Conservation (phyloP, 1,140 invertebrate species). For the Caligus rogercresseyi region DNA sequence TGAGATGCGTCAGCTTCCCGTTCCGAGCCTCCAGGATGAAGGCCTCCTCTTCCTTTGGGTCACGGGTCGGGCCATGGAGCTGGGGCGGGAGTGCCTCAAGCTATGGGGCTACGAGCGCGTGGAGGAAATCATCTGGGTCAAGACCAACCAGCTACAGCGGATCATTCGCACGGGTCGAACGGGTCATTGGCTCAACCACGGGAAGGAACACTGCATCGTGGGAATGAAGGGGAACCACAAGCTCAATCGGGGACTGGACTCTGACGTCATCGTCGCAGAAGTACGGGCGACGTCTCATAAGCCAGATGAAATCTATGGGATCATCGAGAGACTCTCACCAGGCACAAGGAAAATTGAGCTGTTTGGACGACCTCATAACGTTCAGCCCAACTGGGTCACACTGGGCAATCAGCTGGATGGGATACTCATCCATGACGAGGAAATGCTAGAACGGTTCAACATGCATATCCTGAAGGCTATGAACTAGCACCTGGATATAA, state of each 20-base stretch:
- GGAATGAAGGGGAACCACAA: constrained; percentile 90
- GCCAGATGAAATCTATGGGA: constrained; percentile 90
- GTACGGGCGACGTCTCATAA: constrained; percentile 93
- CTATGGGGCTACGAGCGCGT: constrained; percentile 89
- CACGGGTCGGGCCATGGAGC: constrained; percentile 91
- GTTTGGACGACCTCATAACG: constrained; percentile 90
- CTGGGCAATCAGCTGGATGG: constrained; percentile 86
- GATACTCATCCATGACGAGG: constrained; percentile 78
- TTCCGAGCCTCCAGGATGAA: constrained; percentile 78
- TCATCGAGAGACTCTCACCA: constrained; percentile 40
- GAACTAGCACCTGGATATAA: constrained; percentile 5
- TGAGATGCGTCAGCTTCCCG: constrained; percentile 86
- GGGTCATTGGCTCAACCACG: constrained; percentile 96
- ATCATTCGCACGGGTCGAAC: constrained; percentile 91
- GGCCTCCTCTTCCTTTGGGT: constrained; percentile 95
- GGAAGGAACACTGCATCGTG: constrained; percentile 93
- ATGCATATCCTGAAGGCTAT: constrained; percentile 70
- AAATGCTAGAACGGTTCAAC: constrained; percentile 68
- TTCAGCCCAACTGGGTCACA: constrained; percentile 96
- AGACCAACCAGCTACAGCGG: constrained; percentile 90
- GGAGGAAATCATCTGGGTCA: constrained; percentile 97
- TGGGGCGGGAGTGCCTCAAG: constrained; percentile 76
- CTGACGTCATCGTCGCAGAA: constrained; percentile 95
- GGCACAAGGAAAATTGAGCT: constrained; percentile 93
- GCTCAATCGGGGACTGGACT: constrained; percentile 81